A percentile compares a stretch with the other conserved stretches of the same genome.
Evolutionary conservation across 2,888 invertebrate species (phyloP).

Genomic region (Yponomeuta cagnagella): DNA sequence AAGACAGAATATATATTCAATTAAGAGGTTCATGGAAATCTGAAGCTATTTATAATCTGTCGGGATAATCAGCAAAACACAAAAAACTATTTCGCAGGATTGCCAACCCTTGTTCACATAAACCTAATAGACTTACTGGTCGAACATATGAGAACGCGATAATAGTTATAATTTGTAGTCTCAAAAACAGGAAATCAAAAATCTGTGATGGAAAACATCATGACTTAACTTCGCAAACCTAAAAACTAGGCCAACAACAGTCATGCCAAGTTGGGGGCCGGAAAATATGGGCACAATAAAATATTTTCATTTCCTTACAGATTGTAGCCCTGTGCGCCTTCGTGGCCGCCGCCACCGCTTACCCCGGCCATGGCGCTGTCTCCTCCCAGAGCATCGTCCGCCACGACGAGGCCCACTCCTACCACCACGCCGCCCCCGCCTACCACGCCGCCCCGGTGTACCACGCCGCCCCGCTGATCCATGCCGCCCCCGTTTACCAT

Average conservation of each 20-base stretch:
- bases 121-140: too few relatives aligned
- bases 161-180: too few relatives aligned
- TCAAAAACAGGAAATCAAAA: too few relatives aligned
- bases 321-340: slow-evolving; percentile 34
- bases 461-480: slow-evolving; percentile 19
- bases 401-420: slow-evolving; percentile 40
- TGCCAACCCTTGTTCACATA: too few relatives aligned
- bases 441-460: slow-evolving; percentile 25
- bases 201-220: too few relatives aligned
- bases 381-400: slow-evolving; percentile 58
- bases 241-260: not conserved
- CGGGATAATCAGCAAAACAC: too few relatives aligned
- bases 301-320: slow-evolving; percentile 23
- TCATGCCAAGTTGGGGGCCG: not conserved
- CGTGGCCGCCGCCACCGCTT: slow-evolving; percentile 51
- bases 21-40: too few relatives aligned
- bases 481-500: slow-evolving; percentile 29
- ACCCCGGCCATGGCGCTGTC: slow-evolving; percentile 38
- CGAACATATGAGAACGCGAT: too few relatives aligned
- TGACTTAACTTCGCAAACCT: too few relatives aligned
- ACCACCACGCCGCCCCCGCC: slow-evolving; percentile 27
- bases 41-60: too few relatives aligned
- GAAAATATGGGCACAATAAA: not conserved
- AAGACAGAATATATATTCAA: not conserved
- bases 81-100: too few relatives aligned